phyloP scores from a whole-genome alignment of 2,113 vertebrate genomes.

The Cranoglanis bouderius region DNA sequence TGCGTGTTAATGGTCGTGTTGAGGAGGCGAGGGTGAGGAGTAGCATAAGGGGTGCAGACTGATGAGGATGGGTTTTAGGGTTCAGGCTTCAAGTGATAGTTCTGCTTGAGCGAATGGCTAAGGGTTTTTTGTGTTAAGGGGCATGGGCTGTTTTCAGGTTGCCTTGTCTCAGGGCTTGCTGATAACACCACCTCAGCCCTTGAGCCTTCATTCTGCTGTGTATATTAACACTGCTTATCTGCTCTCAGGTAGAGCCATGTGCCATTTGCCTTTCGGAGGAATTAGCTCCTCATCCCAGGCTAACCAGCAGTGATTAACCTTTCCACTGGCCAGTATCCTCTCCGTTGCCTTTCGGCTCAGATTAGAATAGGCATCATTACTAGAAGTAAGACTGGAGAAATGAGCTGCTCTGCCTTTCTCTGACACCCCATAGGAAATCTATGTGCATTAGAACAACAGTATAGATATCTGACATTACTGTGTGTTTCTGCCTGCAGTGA shows the following conservation, averaged over 20 bases:
- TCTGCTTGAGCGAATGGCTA: slow-evolving; percentile 91
- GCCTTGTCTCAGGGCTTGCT: slow-evolving; percentile 89
- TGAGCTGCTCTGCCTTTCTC: slow-evolving; percentile 30
- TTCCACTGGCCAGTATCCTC: slow-evolving; percentile 95
- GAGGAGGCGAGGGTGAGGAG: background rate
- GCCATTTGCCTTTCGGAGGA: slow-evolving; percentile 94
- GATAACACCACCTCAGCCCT: slow-evolving; percentile 93
- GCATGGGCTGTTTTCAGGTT: slow-evolving; percentile 90
- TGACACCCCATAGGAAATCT: background rate
- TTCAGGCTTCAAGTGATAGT: slow-evolving; percentile 75
- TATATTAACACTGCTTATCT: slow-evolving; percentile 97
- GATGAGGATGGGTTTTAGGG: slow-evolving; percentile 62
- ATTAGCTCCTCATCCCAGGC: slow-evolving; percentile 93
- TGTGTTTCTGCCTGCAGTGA: slow-evolving; percentile 10
- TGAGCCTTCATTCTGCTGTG: slow-evolving; percentile 92
- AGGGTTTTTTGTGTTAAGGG: slow-evolving; percentile 89
- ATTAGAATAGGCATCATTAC: slow-evolving; percentile 74
- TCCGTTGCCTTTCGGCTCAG: slow-evolving; percentile 82
- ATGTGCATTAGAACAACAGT: slow-evolving; percentile 23
- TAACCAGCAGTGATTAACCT: slow-evolving; percentile 96
- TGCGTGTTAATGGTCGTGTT: background rate
- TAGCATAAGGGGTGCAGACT: slow-evolving; percentile 41
- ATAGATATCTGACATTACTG: slow-evolving; percentile 27
- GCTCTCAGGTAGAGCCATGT: slow-evolving; percentile 87
- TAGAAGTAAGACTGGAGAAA: slow-evolving; percentile 52